These are phyloP conservation scores for Caranx melampygus DNA, from an alignment of 2,113 vertebrate species.

Conservation along the genomic window DNA sequence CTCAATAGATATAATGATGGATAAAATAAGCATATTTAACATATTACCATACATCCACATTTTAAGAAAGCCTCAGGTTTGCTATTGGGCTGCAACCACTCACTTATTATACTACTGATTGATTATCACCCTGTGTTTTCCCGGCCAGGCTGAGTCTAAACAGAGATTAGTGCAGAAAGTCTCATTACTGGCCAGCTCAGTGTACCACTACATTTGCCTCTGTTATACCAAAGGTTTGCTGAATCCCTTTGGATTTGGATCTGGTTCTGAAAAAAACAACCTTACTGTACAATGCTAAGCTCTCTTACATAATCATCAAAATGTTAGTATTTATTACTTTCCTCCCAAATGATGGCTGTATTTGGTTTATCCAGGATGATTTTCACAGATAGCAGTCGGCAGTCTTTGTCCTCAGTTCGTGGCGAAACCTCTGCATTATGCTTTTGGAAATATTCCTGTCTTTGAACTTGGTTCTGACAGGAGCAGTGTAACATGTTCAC, in stretches of 20 bases:
- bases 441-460: neutral
- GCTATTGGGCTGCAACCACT: neutral
- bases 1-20: neutral
- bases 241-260: constrained; percentile 1
- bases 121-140: neutral
- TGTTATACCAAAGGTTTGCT: neutral
- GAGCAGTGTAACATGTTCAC: neutral
- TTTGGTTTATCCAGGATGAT: neutral
- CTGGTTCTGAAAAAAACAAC: neutral
- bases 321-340: neutral
- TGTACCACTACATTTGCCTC: too few species aligned
- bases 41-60: neutral
- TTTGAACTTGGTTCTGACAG: neutral
- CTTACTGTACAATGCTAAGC: neutral
- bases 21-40: constrained; percentile 1
- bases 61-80: neutral
- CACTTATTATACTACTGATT: neutral
- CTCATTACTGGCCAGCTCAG: neutral
- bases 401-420: neutral
- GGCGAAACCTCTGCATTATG: neutral
- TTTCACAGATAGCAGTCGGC: neutral
- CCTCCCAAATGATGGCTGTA: neutral
- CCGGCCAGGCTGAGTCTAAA: neutral
- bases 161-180: neutral
- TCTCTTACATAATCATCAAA: neutral